Evolutionary conservation across 2,888 invertebrate species (phyloP), one percentile per base, ranked within the genome.

Genomic region (Nomada fabriciana): DNA sequence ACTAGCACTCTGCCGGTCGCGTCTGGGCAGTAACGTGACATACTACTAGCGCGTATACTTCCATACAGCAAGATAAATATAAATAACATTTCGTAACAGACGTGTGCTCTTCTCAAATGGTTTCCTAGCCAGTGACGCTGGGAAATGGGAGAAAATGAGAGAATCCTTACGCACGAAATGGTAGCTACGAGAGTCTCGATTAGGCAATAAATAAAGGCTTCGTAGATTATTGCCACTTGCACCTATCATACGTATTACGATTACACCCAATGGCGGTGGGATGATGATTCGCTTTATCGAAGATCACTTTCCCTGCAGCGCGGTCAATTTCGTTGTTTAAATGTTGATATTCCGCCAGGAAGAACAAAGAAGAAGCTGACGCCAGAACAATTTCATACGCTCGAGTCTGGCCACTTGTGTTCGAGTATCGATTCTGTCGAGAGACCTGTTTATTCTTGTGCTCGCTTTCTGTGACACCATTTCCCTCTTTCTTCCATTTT

Each of bases 381-480:
- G 50, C 36, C 60, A 47, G n/a, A 11, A 36, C 47, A 67, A 67
- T 80, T 80, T 76, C 50, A 61, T 42, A 57, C 60, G 50, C 53
- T 76, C 53, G 65, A 67, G 65, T 13, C 36, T 70, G 13, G 18
- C 47, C 57, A 13, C 64, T 71, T 65, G 53, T 15, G 65, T 76
- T 61, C 64, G 61, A 55, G 61, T 67, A 77, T 80, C 71, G 77
- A 76, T 80, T 72, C 36, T 53, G 23, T 59, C 52, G 10, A 43
- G 23, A 47, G 43, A 42, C 57, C 52, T 70, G 76, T 76, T 76
- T 70, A 59, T 50, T 7, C 53, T 50, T 50, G 18, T 42, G 36
- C 64, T n/a, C 18, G n/a, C 59, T 60, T 43, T 13, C 29, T 36
- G 3, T 29, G 36, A 53, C 25, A 53, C 23, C 9, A 20, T 61